Evolutionary conservation across 2,113 vertebrate species (phyloP).

Genomic region (Orientallactaga bullata): DNA sequence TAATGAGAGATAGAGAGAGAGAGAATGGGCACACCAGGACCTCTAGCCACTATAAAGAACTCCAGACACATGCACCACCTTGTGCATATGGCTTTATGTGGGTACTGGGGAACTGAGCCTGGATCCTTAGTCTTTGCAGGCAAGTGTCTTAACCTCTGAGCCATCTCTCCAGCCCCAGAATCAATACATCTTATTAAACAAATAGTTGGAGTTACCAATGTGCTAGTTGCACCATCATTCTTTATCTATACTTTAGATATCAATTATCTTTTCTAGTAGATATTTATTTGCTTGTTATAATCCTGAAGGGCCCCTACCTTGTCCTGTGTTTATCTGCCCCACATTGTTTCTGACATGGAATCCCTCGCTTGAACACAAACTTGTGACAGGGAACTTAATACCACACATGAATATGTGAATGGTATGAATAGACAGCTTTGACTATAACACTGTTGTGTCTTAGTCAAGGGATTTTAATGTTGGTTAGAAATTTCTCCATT

Average conservation of each 20-base stretch:
- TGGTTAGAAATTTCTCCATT: neutral
- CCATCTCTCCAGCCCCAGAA: no score
- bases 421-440: neutral
- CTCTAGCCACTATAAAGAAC: no score
- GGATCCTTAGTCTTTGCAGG: no score
- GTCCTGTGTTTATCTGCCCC: neutral
- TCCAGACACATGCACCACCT: no score
- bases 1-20: no score
- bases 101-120: no score
- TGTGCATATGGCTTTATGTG: no score
- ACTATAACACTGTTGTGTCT: neutral
- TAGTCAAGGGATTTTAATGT: neutral
- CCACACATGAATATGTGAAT: neutral
- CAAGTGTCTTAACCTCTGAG: no score
- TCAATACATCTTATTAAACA: neutral
- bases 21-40: no score
- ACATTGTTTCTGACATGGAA: neutral
- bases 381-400: neutral
- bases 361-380: neutral
- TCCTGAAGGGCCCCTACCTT: neutral
- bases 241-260: neutral
- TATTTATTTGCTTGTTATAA: neutral
- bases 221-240: neutral
- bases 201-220: fast-evolving
- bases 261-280: neutral